These are phyloP conservation scores for Rhabditoides inermis DNA, from an alignment of 2,888 invertebrate genomes.

Conservation along the genomic window DNA sequence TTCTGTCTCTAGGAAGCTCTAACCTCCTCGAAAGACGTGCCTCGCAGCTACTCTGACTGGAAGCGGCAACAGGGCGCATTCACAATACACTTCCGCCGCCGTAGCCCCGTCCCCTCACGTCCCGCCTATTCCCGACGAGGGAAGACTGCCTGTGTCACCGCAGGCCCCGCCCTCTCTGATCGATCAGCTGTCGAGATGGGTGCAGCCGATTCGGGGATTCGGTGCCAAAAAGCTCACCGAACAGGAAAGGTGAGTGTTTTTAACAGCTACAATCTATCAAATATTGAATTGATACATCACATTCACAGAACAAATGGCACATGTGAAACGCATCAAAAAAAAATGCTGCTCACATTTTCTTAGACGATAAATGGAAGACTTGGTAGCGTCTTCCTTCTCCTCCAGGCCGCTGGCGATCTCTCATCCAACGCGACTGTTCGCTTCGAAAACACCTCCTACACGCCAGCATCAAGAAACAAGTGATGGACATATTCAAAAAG, in stretches of 20 bases:
- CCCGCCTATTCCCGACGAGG: too few species aligned
- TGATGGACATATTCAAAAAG: too few species aligned
- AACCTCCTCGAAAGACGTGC: too few species aligned
- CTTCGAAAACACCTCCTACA: slow-evolving; percentile 15
- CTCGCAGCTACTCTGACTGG: too few species aligned
- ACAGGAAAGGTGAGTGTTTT: slow-evolving; percentile 42
- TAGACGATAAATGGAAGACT: not conserved
- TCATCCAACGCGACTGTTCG: slow-evolving; percentile 17
- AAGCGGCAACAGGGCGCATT: too few species aligned
- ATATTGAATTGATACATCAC: not conserved
- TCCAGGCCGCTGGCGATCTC: slow-evolving; percentile 27
- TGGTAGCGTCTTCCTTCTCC: slow-evolving; percentile 1
- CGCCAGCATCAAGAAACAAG: slow-evolving; percentile 7
- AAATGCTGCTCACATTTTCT: not conserved
- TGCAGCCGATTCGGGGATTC: slow-evolving; percentile 34
- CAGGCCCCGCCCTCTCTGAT: too few species aligned
- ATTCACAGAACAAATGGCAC: not conserved
- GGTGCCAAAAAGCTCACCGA: slow-evolving; percentile 46
- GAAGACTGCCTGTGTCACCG: too few species aligned
- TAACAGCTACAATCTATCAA: too few species aligned
- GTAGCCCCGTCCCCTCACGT: too few species aligned
- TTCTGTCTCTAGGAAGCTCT: too few species aligned
- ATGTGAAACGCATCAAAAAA: not conserved
- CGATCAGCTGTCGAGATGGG: slow-evolving; percentile 19
- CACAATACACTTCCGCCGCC: too few species aligned